These are phyloP conservation scores for Intellagama lesueurii DNA, from an alignment of 2,797 vertebrate genomes.

Conservation along the genomic window DNA sequence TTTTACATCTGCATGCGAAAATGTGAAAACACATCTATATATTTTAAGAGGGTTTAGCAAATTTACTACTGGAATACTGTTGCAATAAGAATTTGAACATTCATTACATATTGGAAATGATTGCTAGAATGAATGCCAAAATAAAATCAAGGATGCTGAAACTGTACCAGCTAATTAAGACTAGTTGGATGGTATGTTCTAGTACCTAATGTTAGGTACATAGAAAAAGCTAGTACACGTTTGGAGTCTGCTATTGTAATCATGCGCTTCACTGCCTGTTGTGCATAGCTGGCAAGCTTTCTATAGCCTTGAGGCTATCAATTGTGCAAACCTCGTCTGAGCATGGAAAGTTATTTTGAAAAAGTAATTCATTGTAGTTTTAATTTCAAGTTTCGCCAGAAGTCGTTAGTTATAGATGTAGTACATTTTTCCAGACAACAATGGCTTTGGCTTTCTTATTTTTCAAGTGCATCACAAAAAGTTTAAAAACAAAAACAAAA, in stretches of 20 bases:
- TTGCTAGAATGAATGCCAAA: slow-evolving; percentile 7
- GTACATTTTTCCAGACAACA: too few species aligned
- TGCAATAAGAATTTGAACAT: slow-evolving; percentile 1
- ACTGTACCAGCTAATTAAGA: slow-evolving; percentile 21
- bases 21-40: background rate
- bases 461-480: too few species aligned
- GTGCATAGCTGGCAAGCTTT: too few species aligned
- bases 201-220: background rate
- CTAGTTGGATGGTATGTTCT: background rate
- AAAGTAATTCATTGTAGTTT: too few species aligned
- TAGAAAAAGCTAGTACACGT: background rate
- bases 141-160: background rate
- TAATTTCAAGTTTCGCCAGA: too few species aligned
- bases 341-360: too few species aligned
- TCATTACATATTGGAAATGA: background rate
- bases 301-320: too few species aligned
- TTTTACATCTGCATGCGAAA: background rate
- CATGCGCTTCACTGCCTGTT: too few species aligned
- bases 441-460: too few species aligned
- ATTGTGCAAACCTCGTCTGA: background rate
- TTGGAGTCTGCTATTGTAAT: background rate
- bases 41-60: slow-evolving; percentile 4
- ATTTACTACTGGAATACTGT: background rate
- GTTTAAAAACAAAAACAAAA: too few species aligned
- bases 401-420: too few species aligned